phyloP scores from a whole-genome alignment of 2,888 invertebrate genomes.

The Sphaerophoria rueppellii region DNA sequence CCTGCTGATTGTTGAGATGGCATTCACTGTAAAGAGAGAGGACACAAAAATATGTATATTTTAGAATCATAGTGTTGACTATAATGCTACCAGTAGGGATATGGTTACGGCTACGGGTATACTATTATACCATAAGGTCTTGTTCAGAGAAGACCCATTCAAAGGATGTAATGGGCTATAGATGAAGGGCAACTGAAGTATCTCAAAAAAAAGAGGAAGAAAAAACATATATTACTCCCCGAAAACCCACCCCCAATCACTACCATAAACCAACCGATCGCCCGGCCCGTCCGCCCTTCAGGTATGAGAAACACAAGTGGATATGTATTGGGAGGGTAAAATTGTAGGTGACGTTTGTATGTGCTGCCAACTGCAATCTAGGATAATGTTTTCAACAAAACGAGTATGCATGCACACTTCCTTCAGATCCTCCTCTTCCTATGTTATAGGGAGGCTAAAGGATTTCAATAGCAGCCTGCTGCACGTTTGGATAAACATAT shows the following conservation, averaged over 20 bases:
- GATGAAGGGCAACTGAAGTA: slow-evolving; percentile 21
- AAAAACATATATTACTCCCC: neutral
- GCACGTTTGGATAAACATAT: neutral
- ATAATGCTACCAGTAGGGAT: slow-evolving; percentile 2
- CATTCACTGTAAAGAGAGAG: slow-evolving; percentile 34
- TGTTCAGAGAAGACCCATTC: slow-evolving; percentile 36
- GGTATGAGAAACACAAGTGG: slow-evolving; percentile 52
- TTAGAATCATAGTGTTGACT: slow-evolving; percentile 43
- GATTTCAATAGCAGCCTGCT: neutral
- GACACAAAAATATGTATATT: slow-evolving; percentile 28
- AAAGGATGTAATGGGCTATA: slow-evolving; percentile 47
- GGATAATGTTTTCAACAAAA: slow-evolving; percentile 54
- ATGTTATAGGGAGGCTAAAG: neutral
- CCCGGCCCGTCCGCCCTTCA: slow-evolving; percentile 29
- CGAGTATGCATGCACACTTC: slow-evolving; percentile 59
- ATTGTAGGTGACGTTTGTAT: slow-evolving; percentile 64
- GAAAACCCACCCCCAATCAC: neutral
- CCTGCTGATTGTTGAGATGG: slow-evolving; percentile 66
- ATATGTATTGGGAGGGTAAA: slow-evolving; percentile 55
- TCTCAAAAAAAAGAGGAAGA: slow-evolving; percentile 8
- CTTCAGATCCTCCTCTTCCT: slow-evolving; percentile 64
- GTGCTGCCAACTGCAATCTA: slow-evolving; percentile 66
- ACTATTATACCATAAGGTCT: slow-evolving; percentile 21
- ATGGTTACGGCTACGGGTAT: neutral
- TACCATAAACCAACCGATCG: too few relatives aligned